A percentile compares a stretch with the other conserved stretches of the same genome.
phyloP scores from a whole-genome alignment of 2,797 vertebrate genomes.

The Lateolabrax maculatus region DNA sequence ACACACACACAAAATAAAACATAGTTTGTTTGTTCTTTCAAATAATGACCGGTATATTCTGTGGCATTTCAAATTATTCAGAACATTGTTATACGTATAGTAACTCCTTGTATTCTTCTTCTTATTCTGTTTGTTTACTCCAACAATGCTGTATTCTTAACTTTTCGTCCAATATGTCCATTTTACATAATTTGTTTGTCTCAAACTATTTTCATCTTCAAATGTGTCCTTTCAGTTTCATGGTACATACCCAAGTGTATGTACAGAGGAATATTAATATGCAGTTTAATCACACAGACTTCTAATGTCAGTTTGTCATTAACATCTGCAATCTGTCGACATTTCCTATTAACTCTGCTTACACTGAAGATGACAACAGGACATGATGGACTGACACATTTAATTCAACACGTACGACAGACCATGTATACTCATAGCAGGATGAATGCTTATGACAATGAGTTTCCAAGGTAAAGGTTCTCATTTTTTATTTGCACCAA shows the following conservation, averaged over 20 bases:
- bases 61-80: too few species aligned
- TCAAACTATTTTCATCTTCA: not conserved
- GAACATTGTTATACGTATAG: too few species aligned
- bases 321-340: not conserved
- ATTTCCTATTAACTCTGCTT: not conserved
- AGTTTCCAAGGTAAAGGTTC: not conserved
- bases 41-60: not conserved
- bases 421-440: too few species aligned
- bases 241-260: not conserved
- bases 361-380: slow-evolving; percentile 7
- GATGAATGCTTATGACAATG: too few species aligned
- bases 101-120: too few species aligned
- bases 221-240: not conserved
- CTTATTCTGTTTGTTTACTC: too few species aligned
- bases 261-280: not conserved
- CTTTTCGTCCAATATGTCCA: not conserved
- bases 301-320: slow-evolving; percentile 14
- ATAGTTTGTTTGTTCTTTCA: not conserved
- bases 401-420: not conserved
- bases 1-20: not conserved
- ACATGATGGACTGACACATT: not conserved
- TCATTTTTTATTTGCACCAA: too few species aligned
- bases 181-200: not conserved
- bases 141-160: too few species aligned
- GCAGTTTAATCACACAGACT: not conserved